A percentile compares a stretch with the other conserved stretches of the same genome.
Conservation (phyloP, 1,140 invertebrate genomes). For the Meloidogyne chitwoodi region DNA sequence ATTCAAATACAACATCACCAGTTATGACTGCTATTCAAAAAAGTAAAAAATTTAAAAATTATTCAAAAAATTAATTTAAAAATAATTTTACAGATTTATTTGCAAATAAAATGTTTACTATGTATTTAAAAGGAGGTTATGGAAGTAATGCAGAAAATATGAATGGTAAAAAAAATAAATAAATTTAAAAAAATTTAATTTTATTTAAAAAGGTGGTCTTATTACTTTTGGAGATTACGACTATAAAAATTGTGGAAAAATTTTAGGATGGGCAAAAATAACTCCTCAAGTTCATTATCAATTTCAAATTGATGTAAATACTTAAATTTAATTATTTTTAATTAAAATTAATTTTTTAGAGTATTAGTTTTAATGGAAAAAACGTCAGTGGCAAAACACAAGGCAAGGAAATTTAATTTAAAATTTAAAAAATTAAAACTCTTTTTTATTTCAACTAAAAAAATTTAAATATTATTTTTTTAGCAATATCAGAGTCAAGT, state of each 20-base stretch:
- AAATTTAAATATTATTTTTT: not conserved
- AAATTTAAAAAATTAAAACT: too few relatives aligned
- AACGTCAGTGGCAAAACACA: not conserved
- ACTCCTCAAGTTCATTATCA: not conserved
- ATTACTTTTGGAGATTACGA: not conserved
- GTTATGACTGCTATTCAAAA: too few relatives aligned
- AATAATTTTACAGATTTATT: not conserved
- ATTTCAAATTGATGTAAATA: not conserved
- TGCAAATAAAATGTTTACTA: not conserved
- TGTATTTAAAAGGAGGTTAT: not conserved
- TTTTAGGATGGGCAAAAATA: not conserved
- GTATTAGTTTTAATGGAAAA: not conserved
- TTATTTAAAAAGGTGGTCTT: not conserved
- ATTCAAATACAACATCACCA: not conserved
- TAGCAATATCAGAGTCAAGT: not conserved
- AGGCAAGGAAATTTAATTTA: not conserved
- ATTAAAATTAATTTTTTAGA: not conserved
- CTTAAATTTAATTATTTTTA: not conserved
- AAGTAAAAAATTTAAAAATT: too few relatives aligned
- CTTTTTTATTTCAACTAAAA: too few relatives aligned
- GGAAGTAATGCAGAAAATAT: not conserved
- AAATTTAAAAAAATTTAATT: not conserved
- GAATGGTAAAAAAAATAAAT: not conserved
- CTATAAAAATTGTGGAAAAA: not conserved
- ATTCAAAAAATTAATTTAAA: not conserved